Conservation (phyloP, 2,113 vertebrate species). For the Pseudorhombus dupliciocellatus region DNA sequence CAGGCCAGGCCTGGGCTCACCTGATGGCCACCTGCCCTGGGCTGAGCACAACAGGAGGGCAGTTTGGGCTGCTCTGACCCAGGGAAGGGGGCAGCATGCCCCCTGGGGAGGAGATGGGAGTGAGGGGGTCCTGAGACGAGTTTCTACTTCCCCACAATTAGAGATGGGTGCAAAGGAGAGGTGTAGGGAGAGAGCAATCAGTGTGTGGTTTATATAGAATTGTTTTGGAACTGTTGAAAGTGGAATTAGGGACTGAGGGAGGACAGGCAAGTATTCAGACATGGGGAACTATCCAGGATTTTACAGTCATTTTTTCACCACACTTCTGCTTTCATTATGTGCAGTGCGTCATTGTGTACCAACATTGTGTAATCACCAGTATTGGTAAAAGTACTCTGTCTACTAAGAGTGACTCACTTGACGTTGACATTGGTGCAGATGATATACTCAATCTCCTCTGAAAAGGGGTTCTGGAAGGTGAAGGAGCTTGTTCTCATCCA, state of each 20-base stretch:
- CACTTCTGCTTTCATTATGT: slow-evolving; percentile 24
- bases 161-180: slow-evolving; percentile 53
- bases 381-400: not conserved
- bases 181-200: slow-evolving; percentile 59
- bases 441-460: slow-evolving; percentile 98
- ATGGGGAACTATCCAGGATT: slow-evolving; percentile 28
- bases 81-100: slow-evolving; percentile 86
- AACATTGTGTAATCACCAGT: not conserved
- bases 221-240: slow-evolving; percentile 12
- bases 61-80: slow-evolving; percentile 84
- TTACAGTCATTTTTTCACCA: slow-evolving; percentile 23
- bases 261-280: slow-evolving; percentile 26
- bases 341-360: slow-evolving; percentile 28
- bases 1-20: slow-evolving; percentile 82
- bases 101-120: slow-evolving; percentile 85
- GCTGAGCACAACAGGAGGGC: slow-evolving; percentile 85
- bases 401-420: slow-evolving; percentile 85
- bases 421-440: slow-evolving; percentile 98
- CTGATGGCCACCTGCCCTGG: slow-evolving; percentile 85
- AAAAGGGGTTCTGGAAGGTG: slow-evolving; percentile 99
- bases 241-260: slow-evolving; percentile 15
- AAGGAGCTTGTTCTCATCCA: slow-evolving; percentile 98
- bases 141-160: slow-evolving; percentile 82
- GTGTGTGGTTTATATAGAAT: slow-evolving; percentile 27
- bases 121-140: slow-evolving; percentile 88